Evolutionary conservation across 37 sponge, comb jelly and placozoan species (phyloP), one percentile per base, ranked within the genome.

Genomic region (Oscarella lobularis): DNA sequence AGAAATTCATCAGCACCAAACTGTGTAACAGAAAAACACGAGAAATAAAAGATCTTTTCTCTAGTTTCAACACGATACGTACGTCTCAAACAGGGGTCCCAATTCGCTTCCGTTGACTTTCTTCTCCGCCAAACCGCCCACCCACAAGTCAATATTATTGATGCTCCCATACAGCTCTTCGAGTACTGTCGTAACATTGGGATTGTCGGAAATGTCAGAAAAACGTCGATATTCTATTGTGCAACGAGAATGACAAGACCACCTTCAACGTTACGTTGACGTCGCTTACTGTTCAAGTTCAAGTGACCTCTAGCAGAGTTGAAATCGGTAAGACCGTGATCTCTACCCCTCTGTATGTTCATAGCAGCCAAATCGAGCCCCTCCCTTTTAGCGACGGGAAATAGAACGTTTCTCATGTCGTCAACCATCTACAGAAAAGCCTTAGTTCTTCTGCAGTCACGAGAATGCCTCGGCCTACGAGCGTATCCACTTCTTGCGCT

Each of bases 271-370:
- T 68, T 34, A 14, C 4, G 6, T 35, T 68, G 6, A 20, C 60
- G 9, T 9, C 20, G 60, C 20, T 48, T 48, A 48, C 60, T 20
- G 20, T 9, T 9, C 14, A 48, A 20, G 9, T 48, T 48, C 20
- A 48, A 20, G 60, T 48, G 20, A 9, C 60, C 4, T 4, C 71
- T 32, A 29, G 71, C 71, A 32, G 34, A 48, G 32, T 89, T 75
- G 73, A 91, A 95, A 4, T 82, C 55, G 31, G 92, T 85, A 31
- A 91, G 66, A 27, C 92, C 96, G 39, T 95, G 96, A 72, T 95
- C 96, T 0, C 96, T 76, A 1, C 96, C 90, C 48, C 96, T 33
- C 73, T 91, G 92, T 36, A 91, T 91, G 78, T 95, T 91, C 37
- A 88, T 72, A 5, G 96, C 41, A 31, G 88, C 88, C 31, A 95